Base-by-base conservation (phyloP, 2,888 invertebrate genomes). In the Zootermopsis nevadensis region DNA sequence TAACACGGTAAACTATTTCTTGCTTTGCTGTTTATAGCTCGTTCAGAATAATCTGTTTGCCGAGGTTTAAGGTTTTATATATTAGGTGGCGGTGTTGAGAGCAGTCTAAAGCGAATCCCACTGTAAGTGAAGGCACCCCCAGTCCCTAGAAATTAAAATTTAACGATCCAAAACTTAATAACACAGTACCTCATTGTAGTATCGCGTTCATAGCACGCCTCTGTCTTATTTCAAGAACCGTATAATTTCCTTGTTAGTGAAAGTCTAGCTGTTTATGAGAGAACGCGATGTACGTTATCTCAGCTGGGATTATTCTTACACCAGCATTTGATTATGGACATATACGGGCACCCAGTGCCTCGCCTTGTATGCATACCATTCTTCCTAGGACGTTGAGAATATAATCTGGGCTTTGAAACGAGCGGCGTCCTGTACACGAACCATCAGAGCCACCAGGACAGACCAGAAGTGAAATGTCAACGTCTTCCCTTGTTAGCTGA, bases 221-320 rank as follows among this genome's bases (percentile, higher is more conserved):
- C 60, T 6, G 7, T 8, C 27, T 60, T n/a, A 60, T 60, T 60
- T 60, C n/a, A 60, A 60, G 60, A 27, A 60, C 60, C n/a, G 27
- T 60, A n/a, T 60, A 60, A 60, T 60, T 60, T 60, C 60, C 60
- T 60, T 60, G n/a, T 60, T 27, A 60, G 12, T 12, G 60, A 60
- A 60, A 60, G 60, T 60, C 2, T 1, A 60, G 60, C n/a, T 60
- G 6, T 6, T 60, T n/a, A 2, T 27, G 27, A 27, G n/a, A 24
- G 0, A 8, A 27, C n/a, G 60, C 27, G n/a, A 60, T 60, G n/a
- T n/a, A 60, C n/a, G n/a, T n/a, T 55, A 38, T 38, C 38, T 38
- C 10, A 19, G 12, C 38, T 42, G 38, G 8, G 38, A 42, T 42
- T 15, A 6, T n/a, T n/a, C 19, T 48, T 48, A 19, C 48, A 19